phyloP scores from a whole-genome alignment of 23 tunicate genomes.

The Botrylloides violaceus region DNA sequence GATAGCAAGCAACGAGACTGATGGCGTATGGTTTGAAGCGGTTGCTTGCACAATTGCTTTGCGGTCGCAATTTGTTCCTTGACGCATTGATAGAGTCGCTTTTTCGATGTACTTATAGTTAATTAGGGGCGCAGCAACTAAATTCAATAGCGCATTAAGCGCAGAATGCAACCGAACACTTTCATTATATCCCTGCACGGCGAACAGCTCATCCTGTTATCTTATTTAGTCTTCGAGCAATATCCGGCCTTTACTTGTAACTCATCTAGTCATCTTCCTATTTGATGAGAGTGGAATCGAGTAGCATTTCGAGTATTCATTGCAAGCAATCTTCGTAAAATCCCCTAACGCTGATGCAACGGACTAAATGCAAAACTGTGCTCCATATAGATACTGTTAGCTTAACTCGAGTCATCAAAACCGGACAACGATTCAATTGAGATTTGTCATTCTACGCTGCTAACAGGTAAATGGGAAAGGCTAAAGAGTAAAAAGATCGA shows the following conservation, averaged over 20 bases:
- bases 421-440: neutral
- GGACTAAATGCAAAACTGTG: neutral
- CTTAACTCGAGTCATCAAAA: neutral
- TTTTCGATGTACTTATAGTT: neutral
- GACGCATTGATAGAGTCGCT: too few relatives aligned
- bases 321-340: neutral
- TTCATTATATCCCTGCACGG: neutral
- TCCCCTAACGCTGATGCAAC: neutral
- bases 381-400: neutral
- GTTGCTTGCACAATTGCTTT: too few relatives aligned
- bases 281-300: neutral
- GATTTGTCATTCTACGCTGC: neutral
- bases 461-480: neutral
- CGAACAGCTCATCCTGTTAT: neutral
- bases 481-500: neutral
- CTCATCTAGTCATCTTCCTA: conserved; percentile 1
- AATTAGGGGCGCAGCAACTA: neutral
- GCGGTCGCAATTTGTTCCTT: too few relatives aligned
- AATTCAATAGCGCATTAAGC: too few relatives aligned
- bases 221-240: neutral
- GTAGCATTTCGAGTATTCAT: neutral
- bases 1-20: neutral
- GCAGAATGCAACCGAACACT: neutral
- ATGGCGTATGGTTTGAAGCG: neutral
- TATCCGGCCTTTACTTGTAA: conserved; percentile 1